Evolutionary conservation across 2,888 invertebrate species (phyloP).

Genomic region (Acanthosepion pharaonis): DNA sequence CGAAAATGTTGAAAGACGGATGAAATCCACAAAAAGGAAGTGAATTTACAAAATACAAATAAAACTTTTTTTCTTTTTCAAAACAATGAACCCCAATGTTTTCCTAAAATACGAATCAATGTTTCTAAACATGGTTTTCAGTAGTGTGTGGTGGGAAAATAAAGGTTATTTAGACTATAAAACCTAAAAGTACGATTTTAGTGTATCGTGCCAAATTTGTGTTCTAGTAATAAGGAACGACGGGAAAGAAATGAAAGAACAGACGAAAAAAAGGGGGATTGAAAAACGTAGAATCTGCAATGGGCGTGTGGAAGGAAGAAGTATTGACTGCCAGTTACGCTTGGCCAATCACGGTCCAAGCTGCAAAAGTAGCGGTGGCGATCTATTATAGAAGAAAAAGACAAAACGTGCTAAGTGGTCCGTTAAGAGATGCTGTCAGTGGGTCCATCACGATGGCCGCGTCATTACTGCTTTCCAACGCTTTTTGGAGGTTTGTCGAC

Average conservation of each 20-base stretch:
- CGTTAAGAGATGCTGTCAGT: background rate
- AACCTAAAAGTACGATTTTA: conserved; percentile 11
- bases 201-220: conserved; percentile 12
- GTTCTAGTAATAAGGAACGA: background rate
- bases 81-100: background rate
- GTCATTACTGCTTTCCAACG: conserved; percentile 9
- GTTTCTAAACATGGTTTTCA: background rate
- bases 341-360: conserved; percentile 33
- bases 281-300: background rate
- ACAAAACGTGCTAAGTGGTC: conserved; percentile 20
- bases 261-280: background rate
- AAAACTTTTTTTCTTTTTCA: background rate
- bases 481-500: background rate
- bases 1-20: background rate
- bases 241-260: background rate
- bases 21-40: background rate
- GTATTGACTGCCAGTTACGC: background rate
- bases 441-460: conserved; percentile 2
- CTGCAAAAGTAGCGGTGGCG: background rate
- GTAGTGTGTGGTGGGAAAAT: background rate
- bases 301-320: background rate
- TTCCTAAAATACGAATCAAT: background rate
- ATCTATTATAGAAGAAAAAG: background rate
- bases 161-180: conserved; percentile 34
- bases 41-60: background rate